phyloP scores from a whole-genome alignment of 2,888 invertebrate genomes.

The Drosophila lacicola region DNA sequence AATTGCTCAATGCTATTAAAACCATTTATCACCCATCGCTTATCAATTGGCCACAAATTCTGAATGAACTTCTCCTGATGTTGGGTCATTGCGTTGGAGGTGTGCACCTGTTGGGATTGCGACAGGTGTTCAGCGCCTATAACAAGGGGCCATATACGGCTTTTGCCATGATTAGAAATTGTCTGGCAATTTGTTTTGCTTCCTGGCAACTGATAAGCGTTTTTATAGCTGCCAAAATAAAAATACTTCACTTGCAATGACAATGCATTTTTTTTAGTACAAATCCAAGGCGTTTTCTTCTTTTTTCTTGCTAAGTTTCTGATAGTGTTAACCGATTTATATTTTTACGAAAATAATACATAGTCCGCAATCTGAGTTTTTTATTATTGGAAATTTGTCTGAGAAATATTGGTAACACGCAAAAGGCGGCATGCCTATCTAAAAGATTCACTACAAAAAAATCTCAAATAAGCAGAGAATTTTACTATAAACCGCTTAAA shows the following conservation, averaged over 20 bases:
- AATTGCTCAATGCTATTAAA: constrained; percentile 6
- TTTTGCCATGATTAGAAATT: constrained; percentile 11
- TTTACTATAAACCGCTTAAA: not conserved
- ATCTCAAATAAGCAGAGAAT: not conserved
- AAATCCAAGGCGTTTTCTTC: not conserved
- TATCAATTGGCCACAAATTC: constrained; percentile 45
- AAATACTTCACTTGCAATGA: constrained; percentile 13
- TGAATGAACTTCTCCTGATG: constrained; percentile 51
- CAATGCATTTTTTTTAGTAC: not conserved
- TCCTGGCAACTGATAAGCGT: constrained; percentile 29
- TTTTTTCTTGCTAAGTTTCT: not conserved
- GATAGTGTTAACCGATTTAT: constrained; percentile 8
- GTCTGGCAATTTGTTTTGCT: constrained; percentile 41
- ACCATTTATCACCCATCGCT: constrained; percentile 15
- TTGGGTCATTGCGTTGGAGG: too few relatives aligned
- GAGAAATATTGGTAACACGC: too few relatives aligned
- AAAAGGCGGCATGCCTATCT: too few relatives aligned
- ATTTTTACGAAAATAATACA: not conserved
- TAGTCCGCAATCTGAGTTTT: too few relatives aligned
- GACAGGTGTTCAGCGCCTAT: constrained; percentile 55
- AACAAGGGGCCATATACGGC: constrained; percentile 9
- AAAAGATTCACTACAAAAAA: not conserved
- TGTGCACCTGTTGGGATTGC: constrained; percentile 12
- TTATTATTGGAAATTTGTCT: too few relatives aligned
- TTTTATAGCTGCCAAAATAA: constrained; percentile 11